Evolutionary conservation across 2,797 vertebrate genomes (phyloP).

Genomic region (Lepilemur septentrionalis): DNA sequence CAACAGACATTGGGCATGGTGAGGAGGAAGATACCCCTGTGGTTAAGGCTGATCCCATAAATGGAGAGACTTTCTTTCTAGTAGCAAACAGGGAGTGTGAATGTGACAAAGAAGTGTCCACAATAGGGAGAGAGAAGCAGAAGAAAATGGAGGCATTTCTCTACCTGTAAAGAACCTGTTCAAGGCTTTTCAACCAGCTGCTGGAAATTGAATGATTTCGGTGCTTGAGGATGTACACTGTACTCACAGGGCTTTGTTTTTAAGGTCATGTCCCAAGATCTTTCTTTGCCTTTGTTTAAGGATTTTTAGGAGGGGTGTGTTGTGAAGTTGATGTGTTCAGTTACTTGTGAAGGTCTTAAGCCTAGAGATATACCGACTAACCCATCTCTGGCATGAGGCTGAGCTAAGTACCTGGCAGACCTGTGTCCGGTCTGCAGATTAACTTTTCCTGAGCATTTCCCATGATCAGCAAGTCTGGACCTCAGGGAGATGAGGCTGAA

Average conservation of each 20-base stretch:
- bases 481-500: not conserved
- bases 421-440: not conserved
- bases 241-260: not conserved
- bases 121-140: not conserved
- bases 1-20: not conserved
- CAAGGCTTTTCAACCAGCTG: not conserved
- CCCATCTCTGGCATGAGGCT: not conserved
- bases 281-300: constrained; percentile 23
- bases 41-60: constrained; percentile 55
- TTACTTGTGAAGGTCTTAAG: not conserved
- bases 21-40: constrained; percentile 7
- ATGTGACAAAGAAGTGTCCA: constrained; percentile 20
- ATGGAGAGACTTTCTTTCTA: constrained; percentile 35
- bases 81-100: constrained; percentile 10
- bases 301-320: not conserved
- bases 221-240: not conserved
- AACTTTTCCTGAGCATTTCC: not conserved
- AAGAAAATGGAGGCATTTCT: constrained; percentile 18
- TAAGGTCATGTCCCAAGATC: not conserved
- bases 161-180: not conserved
- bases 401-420: not conserved
- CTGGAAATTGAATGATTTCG: not conserved
- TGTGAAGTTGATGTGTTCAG: not conserved
- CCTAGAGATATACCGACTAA: not conserved
- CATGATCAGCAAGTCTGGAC: not conserved